Evolutionary conservation across 2,888 invertebrate genomes (phyloP), one percentile per base, ranked within the genome.

Genomic region (Brassicogethes aeneus): DNA sequence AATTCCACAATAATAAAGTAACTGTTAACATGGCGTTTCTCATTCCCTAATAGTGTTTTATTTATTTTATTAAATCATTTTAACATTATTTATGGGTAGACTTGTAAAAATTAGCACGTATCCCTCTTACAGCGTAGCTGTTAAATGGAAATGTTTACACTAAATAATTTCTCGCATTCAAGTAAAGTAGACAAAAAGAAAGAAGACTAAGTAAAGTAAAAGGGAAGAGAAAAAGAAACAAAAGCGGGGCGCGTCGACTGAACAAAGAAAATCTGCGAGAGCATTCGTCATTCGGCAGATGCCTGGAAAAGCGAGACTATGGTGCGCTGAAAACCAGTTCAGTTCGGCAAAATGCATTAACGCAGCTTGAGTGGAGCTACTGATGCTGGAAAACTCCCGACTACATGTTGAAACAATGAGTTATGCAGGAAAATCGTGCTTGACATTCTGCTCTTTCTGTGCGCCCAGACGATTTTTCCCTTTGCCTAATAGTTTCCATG

Each of bases 271-370:
- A 17, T 39, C 35, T 17, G 39, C 37, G 37, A n/a, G n/a, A 36
- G 40, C 44, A 39, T 41, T 42, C 35, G 44, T 44, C 41, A 40
- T 41, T 29, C 29, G 43, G 17, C 43, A 39, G 39, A 40, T 45
- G 41, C 34, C 40, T 36, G 34, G 38, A 41, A 35, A 35, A 35
- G 34, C 23, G 17, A 13, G 32, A 40, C 17, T 29, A 36, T 16
- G 30, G 30, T 16, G 38, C 23, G 23, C 23, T 23, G 23, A 23
- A 23, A 23, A 10, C n/a, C n/a, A n/a, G n/a, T n/a, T n/a, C 38
- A 12, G 31, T 13, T 32, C 38, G 16, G 38, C 31, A 15, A 38
- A 38, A 29, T 38, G 38, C 15, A 38, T 33, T 38, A 32, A 38
- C 38, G 32, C 16, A 38, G 30, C 33, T 33, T 15, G 31, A 38